Evolutionary conservation across 53 echinoderm and acorn worm genomes (phyloP).

Genomic region (Astropecten irregularis): DNA sequence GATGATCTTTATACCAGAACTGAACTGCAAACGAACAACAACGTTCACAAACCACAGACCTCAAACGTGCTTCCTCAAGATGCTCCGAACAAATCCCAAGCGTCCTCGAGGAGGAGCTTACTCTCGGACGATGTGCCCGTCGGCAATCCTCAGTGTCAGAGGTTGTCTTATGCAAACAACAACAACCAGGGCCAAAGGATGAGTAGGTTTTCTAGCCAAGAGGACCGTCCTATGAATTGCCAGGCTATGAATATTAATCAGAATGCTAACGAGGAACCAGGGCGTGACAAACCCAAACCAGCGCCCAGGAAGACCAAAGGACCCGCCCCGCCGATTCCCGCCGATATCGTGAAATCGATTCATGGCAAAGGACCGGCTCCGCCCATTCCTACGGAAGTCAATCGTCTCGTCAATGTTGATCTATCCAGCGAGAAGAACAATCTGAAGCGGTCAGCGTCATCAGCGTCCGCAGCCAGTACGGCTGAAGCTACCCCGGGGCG

Average conservation of each 20-base stretch:
- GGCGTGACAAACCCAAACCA: conserved; percentile 36
- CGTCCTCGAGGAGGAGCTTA: neutral
- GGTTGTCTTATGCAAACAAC: neutral
- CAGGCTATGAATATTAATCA: conserved; percentile 57
- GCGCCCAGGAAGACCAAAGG: conserved; percentile 38
- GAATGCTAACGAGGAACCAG: conserved; percentile 50
- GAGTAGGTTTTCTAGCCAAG: conserved; percentile 9
- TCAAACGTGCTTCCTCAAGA: conserved; percentile 12
- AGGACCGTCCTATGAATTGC: conserved; percentile 19
- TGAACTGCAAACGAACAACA: neutral
- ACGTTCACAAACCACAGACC: neutral
- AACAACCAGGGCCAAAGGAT: conserved; percentile 35
- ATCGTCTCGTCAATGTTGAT: neutral
- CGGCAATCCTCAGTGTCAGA: conserved; percentile 8
- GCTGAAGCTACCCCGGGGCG: neutral
- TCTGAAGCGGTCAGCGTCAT: conserved; percentile 31
- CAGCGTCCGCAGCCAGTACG: neutral
- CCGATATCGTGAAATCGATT: neutral
- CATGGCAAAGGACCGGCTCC: conserved; percentile 44
- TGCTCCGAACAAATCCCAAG: neutral
- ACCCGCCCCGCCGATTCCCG: conserved; percentile 40
- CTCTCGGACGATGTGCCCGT: neutral
- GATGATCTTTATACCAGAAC: neutral
- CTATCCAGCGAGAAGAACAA: conserved; percentile 43
- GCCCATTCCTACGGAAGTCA: conserved; percentile 30